phyloP scores from a whole-genome alignment of 2,113 vertebrate species.

The Marcusenius ussheri region DNA sequence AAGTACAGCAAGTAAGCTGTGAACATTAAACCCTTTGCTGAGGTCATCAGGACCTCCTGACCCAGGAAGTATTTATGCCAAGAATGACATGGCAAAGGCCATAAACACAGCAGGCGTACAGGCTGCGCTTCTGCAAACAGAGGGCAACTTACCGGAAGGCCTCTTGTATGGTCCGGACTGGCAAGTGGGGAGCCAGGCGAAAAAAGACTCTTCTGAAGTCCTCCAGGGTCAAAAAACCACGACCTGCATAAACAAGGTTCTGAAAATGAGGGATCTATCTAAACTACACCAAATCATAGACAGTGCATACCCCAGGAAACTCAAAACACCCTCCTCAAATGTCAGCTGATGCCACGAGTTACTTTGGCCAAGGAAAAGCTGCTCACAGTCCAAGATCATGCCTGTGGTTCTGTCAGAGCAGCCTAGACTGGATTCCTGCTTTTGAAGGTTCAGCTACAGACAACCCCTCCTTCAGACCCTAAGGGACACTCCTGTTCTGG shows the following conservation, averaged over 20 bases:
- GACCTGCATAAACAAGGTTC: slow-evolving; percentile 39
- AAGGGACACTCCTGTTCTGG: neutral
- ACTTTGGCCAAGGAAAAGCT: neutral
- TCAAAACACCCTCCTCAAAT: neutral
- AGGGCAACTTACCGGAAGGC: slow-evolving; percentile 54
- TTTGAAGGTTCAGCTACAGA: neutral
- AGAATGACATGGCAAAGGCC: neutral
- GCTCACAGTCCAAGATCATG: neutral
- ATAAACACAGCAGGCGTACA: neutral
- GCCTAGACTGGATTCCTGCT: neutral
- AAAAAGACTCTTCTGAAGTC: slow-evolving; percentile 62
- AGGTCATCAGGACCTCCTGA: neutral
- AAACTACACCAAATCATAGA: neutral
- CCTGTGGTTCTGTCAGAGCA: neutral
- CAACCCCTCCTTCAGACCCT: neutral
- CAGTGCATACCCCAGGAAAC: neutral
- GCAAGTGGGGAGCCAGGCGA: slow-evolving; percentile 51
- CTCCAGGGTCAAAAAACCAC: slow-evolving; percentile 59
- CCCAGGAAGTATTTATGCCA: neutral
- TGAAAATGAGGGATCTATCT: neutral
- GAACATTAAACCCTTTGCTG: neutral
- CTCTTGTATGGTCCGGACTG: slow-evolving; percentile 53
- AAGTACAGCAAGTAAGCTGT: neutral
- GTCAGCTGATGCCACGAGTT: neutral
- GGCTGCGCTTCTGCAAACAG: neutral